Evolutionary conservation across 1,140 invertebrate species (phyloP).

Genomic region (Ericerus pela): DNA sequence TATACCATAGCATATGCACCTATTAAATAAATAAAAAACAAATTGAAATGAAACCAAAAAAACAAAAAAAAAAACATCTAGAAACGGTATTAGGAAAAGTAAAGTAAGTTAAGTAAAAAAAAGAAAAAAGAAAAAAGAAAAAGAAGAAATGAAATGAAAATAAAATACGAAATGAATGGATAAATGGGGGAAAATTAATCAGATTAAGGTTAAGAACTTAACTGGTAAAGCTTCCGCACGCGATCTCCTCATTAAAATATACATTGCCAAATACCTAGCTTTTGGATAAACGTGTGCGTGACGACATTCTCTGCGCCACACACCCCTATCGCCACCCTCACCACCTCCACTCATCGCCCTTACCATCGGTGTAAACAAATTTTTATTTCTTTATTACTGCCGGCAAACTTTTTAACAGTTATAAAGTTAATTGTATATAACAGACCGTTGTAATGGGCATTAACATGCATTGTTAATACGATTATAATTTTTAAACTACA

Average conservation of each 20-base stretch:
- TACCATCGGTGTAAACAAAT: slow-evolving; percentile 10
- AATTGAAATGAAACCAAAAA: too few relatives aligned
- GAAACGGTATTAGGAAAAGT: too few relatives aligned
- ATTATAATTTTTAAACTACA: slow-evolving; percentile 12
- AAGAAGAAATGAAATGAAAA: too few relatives aligned
- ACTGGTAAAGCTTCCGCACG: slow-evolving; percentile 9
- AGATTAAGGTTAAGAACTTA: slow-evolving; percentile 10
- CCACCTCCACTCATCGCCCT: too few relatives aligned
- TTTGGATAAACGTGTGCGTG: slow-evolving; percentile 8
- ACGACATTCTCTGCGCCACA: slow-evolving; percentile 7
- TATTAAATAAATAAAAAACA: too few relatives aligned
- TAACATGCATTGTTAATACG: slow-evolving; percentile 8
- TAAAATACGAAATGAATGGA: too few relatives aligned
- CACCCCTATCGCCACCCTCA: too few relatives aligned
- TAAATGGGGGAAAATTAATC: slow-evolving; percentile 8
- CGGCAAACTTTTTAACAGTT: slow-evolving; percentile 9
- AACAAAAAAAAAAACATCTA: too few relatives aligned
- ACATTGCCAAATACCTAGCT: background rate
- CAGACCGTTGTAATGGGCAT: slow-evolving; percentile 5
- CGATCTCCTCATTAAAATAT: slow-evolving; percentile 8
- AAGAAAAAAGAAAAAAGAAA: too few relatives aligned
- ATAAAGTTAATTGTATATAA: slow-evolving; percentile 11
- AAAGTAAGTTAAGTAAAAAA: too few relatives aligned
- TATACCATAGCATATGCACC: too few relatives aligned
- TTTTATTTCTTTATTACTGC: slow-evolving; percentile 9